Percentiles rank a stretch among this genome's conserved stretches.
Evolutionary conservation across 2,113 vertebrate genomes (phyloP).

Genomic region (Dromaius novaehollandiae): DNA sequence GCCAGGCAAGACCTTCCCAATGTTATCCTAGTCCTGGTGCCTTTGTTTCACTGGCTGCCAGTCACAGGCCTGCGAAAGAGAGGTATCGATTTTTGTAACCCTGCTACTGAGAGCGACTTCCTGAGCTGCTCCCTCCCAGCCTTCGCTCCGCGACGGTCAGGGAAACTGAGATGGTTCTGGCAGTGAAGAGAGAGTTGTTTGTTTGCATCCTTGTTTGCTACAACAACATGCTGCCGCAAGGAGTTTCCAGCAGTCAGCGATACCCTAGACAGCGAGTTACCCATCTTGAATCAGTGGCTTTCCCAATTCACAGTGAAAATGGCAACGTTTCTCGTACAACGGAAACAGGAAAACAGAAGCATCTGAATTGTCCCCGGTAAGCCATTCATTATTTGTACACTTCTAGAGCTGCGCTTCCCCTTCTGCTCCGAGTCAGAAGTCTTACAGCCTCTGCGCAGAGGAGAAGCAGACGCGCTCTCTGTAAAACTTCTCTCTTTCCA

Average conservation of each 20-base stretch:
- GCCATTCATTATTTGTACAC: neutral
- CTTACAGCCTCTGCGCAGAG: neutral
- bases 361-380: neutral
- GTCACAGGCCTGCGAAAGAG: neutral
- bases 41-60: neutral
- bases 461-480: neutral
- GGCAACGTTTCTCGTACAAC: accelerated
- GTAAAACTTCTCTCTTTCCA: neutral
- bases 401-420: neutral
- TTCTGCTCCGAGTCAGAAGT: neutral
- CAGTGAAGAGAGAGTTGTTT: accelerated
- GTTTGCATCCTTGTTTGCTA: neutral
- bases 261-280: accelerated
- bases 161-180: neutral
- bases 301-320: neutral
- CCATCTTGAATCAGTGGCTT: neutral
- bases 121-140: accelerated
- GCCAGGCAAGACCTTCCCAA: neutral
- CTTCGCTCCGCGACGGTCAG: no score
- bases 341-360: neutral
- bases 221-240: neutral
- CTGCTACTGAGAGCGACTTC: neutral
- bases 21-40: no score
- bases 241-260: neutral
- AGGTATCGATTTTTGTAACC: neutral